Percentiles rank a stretch among this genome's conserved stretches.
phyloP scores from a whole-genome alignment of 2,797 vertebrate genomes.

The Balearica regulorum region DNA sequence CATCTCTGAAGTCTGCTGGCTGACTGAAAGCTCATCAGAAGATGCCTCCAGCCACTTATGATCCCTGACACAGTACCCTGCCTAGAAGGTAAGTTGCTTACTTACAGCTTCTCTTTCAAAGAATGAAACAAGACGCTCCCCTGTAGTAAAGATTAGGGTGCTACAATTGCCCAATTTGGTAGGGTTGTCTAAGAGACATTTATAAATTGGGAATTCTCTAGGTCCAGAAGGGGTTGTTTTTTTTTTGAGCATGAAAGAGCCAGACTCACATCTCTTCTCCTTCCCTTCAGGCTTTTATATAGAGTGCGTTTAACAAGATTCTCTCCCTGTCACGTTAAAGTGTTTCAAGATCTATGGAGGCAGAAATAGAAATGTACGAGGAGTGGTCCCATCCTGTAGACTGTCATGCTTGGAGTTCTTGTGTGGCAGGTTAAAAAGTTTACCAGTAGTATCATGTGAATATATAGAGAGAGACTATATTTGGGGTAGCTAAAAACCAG shows the following conservation, averaged over 20 bases:
- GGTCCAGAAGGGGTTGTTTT: neutral
- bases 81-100: neutral
- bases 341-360: neutral
- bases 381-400: neutral
- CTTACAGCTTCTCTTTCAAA: neutral
- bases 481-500: neutral
- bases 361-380: neutral
- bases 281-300: neutral
- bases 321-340: neutral
- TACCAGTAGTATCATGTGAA: neutral
- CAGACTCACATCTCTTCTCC: neutral
- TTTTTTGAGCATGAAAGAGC: neutral
- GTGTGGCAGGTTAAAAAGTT: neutral
- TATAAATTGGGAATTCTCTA: neutral
- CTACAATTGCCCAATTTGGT: neutral
- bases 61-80: neutral
- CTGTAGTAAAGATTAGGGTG: neutral
- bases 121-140: neutral
- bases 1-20: neutral
- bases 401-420: neutral
- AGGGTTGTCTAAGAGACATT: neutral
- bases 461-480: neutral
- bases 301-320: neutral
- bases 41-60: neutral
- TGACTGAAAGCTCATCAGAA: neutral